These are phyloP conservation scores for Hymenochirus boettgeri DNA, from an alignment of 2,113 vertebrate species.

Conservation along the genomic window DNA sequence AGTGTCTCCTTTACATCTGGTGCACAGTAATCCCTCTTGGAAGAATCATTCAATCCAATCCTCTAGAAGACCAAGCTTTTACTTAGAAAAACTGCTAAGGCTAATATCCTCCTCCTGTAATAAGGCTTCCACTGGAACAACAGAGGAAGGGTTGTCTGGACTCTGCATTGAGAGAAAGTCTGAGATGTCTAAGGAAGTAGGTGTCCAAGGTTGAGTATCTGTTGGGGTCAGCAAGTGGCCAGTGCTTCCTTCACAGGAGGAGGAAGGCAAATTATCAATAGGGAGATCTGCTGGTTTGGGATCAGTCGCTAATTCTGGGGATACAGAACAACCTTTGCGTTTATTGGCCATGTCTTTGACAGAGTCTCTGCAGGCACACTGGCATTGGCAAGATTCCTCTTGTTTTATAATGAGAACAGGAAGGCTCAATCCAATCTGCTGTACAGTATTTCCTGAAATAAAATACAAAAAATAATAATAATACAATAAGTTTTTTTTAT, in stretches of 20 bases:
- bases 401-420: conserved; percentile 99
- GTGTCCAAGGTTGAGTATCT: conserved; percentile 63
- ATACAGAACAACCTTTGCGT: conserved; percentile 66
- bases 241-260: conserved; percentile 55
- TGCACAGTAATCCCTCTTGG: not conserved
- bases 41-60: not conserved
- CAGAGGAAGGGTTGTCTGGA: conserved; percentile 70
- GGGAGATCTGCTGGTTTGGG: conserved; percentile 51
- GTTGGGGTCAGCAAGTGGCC: conserved; percentile 55
- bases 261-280: conserved; percentile 59
- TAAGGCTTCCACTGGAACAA: conserved; percentile 78
- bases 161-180: conserved; percentile 88
- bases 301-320: conserved; percentile 43
- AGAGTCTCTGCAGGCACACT: conserved; percentile 91
- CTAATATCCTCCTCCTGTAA: conserved; percentile 81
- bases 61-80: conserved; percentile 50
- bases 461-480: conserved; percentile 16
- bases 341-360: conserved; percentile 71
- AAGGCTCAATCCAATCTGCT: conserved; percentile 95
- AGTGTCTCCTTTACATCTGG: not conserved
- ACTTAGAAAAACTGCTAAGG: conserved; percentile 66
- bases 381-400: conserved; percentile 96
- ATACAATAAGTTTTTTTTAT: too few species aligned
- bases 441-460: conserved; percentile 82
- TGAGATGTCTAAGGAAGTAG: conserved; percentile 85